Base-by-base conservation (phyloP, 2,797 vertebrate species). In the Lacerta bilineata region DNA sequence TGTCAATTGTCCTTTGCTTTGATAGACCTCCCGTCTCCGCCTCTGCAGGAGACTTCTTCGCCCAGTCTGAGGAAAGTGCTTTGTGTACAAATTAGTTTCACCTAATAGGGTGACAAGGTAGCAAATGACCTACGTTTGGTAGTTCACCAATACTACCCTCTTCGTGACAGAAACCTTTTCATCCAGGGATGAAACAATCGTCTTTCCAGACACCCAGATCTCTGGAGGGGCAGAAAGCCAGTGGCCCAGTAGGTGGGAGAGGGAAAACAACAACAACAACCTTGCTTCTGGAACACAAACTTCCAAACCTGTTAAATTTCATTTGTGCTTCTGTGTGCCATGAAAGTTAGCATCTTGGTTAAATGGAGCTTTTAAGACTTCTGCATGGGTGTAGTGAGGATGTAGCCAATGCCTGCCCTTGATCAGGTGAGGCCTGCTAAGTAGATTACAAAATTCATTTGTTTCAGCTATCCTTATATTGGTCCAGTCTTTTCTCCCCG, bases 231-330 rank as follows among this genome's bases (percentile, higher is more conserved):
- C 64, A 80, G 11, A 74, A 36, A 76, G 17, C 33, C 36, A 61
- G 41, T 76, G 61, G 84, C 59, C 25, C 39, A 43, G 74, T n/a
- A 85, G 78, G 59, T 25, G 50, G 50, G 13, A 4, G 50, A 4
- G 11, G 13, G 50, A 0, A 13, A 13, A 15, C 1, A 50, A 15
- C 50, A 50, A 15, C 50, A 4, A 1, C 50, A 15, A 55, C 50
- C 50, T 55, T 55, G 13, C 50, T 55, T 55, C 50, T 55, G 50
- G 50, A 55, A 55, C 50, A 55, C 46, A 55, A 55, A 55, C 50
- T 55, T 55, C 50, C 50, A 55, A 55, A 55, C 50, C 50, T 85
- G 15, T 43, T 89, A 86, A 68, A 71, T 85, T 85, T 80, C 25
- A 39, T 68, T 76, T 80, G 69, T 85, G 77, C 83, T 36, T 88